These are phyloP conservation scores for Microplitis manilae DNA, from an alignment of 2,888 invertebrate species.

Conservation along the genomic window DNA sequence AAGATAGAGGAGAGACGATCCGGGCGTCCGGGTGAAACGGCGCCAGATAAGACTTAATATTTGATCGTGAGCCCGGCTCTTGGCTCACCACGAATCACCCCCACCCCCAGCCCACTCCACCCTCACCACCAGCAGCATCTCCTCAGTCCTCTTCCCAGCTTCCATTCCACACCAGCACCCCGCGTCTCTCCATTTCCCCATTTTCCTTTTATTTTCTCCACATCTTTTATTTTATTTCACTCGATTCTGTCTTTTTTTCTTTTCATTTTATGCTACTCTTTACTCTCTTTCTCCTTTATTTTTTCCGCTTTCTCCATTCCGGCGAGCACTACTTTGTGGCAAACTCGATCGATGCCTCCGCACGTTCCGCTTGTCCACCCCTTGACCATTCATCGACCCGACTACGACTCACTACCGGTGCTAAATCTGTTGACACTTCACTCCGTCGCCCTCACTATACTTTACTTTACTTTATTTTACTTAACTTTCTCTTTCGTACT, in stretches of 20 bases:
- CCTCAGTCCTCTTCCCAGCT: not conserved
- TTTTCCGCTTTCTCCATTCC: slow-evolving; percentile 42
- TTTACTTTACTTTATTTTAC: slow-evolving; percentile 18
- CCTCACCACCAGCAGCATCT: not conserved
- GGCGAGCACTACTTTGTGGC: slow-evolving; percentile 35
- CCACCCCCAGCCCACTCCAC: slow-evolving; percentile 25
- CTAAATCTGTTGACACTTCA: slow-evolving; percentile 66
- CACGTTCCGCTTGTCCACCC: slow-evolving; percentile 35
- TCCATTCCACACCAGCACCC: not conserved
- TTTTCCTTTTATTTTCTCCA: slow-evolving; percentile 13
- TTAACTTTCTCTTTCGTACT: slow-evolving; percentile 28
- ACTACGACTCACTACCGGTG: slow-evolving; percentile 41
- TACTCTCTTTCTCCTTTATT: slow-evolving; percentile 43
- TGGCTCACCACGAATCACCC: slow-evolving; percentile 61
- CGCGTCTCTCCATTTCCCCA: not conserved
- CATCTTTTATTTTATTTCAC: slow-evolving; percentile 54
- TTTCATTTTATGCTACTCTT: slow-evolving; percentile 48
- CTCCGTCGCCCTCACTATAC: not conserved
- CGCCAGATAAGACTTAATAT: slow-evolving; percentile 71
- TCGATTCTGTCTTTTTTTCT: slow-evolving; percentile 53
- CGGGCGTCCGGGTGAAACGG: slow-evolving; percentile 64
- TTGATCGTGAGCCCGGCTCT: slow-evolving; percentile 67
- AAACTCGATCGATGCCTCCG: slow-evolving; percentile 40
- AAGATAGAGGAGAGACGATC: slow-evolving; percentile 42
- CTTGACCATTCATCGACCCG: slow-evolving; percentile 37